These are phyloP conservation scores for Stramonita haemastoma DNA, from an alignment of 2,888 invertebrate species.

Conservation along the genomic window DNA sequence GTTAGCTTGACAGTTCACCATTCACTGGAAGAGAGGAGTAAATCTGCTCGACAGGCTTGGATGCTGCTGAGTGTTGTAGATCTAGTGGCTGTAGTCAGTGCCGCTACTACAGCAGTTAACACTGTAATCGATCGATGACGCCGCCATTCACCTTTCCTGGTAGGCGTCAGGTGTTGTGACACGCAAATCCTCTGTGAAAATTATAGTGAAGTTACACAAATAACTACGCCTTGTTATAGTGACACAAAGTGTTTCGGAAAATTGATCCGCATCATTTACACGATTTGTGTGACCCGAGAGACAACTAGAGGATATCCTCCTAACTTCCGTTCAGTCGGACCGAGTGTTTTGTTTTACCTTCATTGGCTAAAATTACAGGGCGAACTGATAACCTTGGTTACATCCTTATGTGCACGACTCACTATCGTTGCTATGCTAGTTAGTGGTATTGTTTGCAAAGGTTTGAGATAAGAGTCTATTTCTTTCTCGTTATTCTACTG, in stretches of 20 bases:
- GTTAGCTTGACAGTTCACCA: not conserved
- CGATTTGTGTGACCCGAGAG: not conserved
- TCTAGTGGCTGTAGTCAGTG: not conserved
- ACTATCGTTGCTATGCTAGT: not conserved
- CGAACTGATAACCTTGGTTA: conserved; percentile 31
- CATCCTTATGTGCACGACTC: not conserved
- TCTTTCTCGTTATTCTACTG: too few species aligned
- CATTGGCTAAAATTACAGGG: conserved; percentile 38
- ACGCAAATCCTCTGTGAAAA: conserved; percentile 14
- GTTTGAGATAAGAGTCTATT: too few species aligned
- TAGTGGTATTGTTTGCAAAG: not conserved
- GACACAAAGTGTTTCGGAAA: not conserved
- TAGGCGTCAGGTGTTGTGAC: conserved; percentile 22
- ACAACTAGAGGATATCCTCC: not conserved
- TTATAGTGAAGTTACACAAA: not conserved
- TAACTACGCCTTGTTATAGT: not conserved
- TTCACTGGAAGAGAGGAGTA: not conserved
- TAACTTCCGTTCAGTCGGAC: conserved; percentile 41
- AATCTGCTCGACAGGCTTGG: not conserved
- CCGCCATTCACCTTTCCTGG: not conserved
- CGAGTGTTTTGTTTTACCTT: conserved; percentile 14
- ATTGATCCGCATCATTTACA: conserved; percentile 11
- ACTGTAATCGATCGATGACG: not conserved
- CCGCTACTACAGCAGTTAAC: conserved; percentile 8
- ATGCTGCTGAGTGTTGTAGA: not conserved